A percentile compares a stretch with the other conserved stretches of the same genome.
Conservation (phyloP, 2,797 vertebrate genomes). For the Hybognathus amarus region DNA sequence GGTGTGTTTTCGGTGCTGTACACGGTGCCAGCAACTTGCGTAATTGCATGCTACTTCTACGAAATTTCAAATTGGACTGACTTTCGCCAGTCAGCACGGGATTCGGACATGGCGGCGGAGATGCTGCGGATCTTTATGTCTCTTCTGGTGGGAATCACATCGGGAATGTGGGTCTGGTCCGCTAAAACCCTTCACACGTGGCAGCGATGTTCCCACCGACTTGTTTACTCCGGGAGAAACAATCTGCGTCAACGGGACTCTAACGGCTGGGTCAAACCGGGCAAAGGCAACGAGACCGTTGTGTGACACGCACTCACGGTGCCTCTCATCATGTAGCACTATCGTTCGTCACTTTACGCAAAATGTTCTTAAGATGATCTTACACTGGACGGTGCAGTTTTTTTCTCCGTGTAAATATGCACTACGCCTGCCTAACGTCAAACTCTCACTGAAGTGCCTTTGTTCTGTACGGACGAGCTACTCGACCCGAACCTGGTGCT, state of each 20-base stretch:
- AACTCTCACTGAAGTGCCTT: conserved; percentile 42
- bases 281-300: conserved; percentile 95
- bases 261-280: conserved; percentile 90
- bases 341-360: conserved; percentile 58
- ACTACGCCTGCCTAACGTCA: conserved; percentile 10
- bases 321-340: conserved; percentile 39
- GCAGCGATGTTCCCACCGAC: conserved; percentile 92
- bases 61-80: conserved; percentile 94
- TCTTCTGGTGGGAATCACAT: conserved; percentile 96
- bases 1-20: conserved; percentile 97
- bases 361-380: conserved; percentile 48
- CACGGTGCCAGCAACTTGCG: conserved; percentile 94
- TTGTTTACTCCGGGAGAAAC: conserved; percentile 89
- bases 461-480: conserved; percentile 28
- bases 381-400: conserved; percentile 62
- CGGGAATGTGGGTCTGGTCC: conserved; percentile 99
- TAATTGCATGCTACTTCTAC: conserved; percentile 97
- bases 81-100: conserved; percentile 85
- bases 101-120: conserved; percentile 95
- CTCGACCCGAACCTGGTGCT: conserved; percentile 52
- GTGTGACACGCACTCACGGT: conserved; percentile 76
- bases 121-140: conserved; percentile 99
- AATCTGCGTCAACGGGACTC: conserved; percentile 84
- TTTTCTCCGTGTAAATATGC: conserved; percentile 22
- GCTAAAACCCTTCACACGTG: conserved; percentile 98